Evolutionary conservation across 2,888 invertebrate species (phyloP).

Genomic region (Coenonympha arcania): DNA sequence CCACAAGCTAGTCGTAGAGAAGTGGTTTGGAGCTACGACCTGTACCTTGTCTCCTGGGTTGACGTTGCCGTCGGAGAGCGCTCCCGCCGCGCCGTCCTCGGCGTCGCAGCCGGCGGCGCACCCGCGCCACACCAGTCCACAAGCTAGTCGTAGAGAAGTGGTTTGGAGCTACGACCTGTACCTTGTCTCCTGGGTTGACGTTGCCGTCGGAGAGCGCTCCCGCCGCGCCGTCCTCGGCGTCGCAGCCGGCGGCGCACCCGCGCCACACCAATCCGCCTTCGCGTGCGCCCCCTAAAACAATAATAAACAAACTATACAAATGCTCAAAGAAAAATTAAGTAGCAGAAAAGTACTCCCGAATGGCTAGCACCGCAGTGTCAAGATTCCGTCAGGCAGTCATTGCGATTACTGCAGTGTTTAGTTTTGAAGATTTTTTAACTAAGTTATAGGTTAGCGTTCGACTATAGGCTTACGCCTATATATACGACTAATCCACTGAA

Average conservation of each 20-base stretch:
- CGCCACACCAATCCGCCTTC: conserved; percentile 75
- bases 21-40: conserved; percentile 13
- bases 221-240: conserved; percentile 70
- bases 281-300: conserved; percentile 61
- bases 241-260: conserved; percentile 72
- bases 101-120: conserved; percentile 71
- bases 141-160: neutral
- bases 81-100: conserved; percentile 70
- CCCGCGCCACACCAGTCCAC: conserved; percentile 73
- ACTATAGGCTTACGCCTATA: too few relatives aligned
- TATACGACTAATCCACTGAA: too few relatives aligned
- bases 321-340: too few relatives aligned
- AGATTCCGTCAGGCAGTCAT: too few relatives aligned
- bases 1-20: neutral
- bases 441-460: too few relatives aligned
- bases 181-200: conserved; percentile 79
- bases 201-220: conserved; percentile 73
- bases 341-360: too few relatives aligned
- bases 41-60: conserved; percentile 78
- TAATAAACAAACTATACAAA: neutral
- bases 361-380: too few relatives aligned
- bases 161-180: conserved; percentile 32
- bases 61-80: conserved; percentile 74
- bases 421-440: too few relatives aligned
- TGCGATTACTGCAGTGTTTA: too few relatives aligned